Percentiles rank a stretch among this genome's conserved stretches.
These are phyloP conservation scores for Amphipoea oculea DNA, from an alignment of 2,888 invertebrate genomes.

Conservation along the genomic window DNA sequence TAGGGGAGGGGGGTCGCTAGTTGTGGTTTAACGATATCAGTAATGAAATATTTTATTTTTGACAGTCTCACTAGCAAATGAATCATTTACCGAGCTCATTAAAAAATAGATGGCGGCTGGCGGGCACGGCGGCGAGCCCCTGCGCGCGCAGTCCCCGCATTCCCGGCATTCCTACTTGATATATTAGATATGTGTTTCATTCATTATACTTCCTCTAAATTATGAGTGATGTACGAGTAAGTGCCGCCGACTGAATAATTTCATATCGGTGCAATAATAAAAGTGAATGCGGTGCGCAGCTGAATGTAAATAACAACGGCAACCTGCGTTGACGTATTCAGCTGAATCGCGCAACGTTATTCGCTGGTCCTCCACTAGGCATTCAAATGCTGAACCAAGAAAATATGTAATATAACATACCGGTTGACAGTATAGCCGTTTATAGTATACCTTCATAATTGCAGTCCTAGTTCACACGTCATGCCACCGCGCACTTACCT, in stretches of 20 bases:
- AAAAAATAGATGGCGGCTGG: constrained; percentile 28
- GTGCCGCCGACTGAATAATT: constrained; percentile 4
- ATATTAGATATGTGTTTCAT: constrained; percentile 57
- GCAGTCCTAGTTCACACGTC: neutral
- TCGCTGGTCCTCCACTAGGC: neutral
- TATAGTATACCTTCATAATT: neutral
- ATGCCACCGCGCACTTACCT: neutral
- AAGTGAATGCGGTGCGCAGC: neutral
- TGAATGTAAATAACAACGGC: neutral
- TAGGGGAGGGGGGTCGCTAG: neutral
- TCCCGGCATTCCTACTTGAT: constrained; percentile 56
- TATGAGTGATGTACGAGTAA: constrained; percentile 12
- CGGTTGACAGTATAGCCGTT: neutral
- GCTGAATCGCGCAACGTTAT: neutral
- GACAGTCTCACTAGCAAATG: constrained; percentile 32
- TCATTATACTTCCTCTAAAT: constrained; percentile 54
- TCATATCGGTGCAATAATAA: neutral
- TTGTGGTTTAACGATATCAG: constrained; percentile 4
- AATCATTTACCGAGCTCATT: constrained; percentile 61
- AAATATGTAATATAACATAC: neutral
- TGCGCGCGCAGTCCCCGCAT: constrained; percentile 43
- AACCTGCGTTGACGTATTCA: neutral
- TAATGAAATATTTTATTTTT: constrained; percentile 22
- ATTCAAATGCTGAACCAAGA: constrained; percentile 1
- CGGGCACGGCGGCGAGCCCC: constrained; percentile 6